phyloP scores from a whole-genome alignment of 2,113 vertebrate species.

The Bothrops jararaca region DNA sequence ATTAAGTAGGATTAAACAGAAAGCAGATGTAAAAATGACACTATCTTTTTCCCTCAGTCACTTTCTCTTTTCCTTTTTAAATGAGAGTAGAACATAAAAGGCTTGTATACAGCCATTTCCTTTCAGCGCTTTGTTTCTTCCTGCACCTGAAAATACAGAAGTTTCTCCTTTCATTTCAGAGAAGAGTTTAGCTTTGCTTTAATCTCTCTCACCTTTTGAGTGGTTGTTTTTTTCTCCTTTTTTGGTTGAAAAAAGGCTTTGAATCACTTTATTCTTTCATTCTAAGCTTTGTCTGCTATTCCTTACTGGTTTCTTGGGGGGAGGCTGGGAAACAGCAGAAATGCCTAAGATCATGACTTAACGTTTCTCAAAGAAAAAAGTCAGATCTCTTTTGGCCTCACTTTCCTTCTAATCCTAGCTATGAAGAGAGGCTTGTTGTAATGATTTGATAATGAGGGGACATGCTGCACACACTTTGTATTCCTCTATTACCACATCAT shows the following conservation, averaged over 20 bases:
- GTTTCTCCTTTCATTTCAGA: neutral
- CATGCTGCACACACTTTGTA: neutral
- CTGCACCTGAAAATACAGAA: neutral
- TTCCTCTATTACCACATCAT: neutral
- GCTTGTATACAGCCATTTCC: neutral
- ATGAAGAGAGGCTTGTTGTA: neutral
- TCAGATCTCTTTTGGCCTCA: neutral
- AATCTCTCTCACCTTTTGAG: neutral
- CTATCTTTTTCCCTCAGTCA: neutral
- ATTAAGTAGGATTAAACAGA: neutral
- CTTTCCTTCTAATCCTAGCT: neutral
- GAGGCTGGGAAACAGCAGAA: neutral
- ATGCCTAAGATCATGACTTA: neutral
- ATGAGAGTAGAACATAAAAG: neutral
- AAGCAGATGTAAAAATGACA: neutral
- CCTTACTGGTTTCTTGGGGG: neutral
- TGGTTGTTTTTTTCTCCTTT: neutral
- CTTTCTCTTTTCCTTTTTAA: neutral
- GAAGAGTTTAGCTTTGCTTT: neutral
- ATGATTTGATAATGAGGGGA: neutral
- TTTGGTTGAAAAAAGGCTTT: neutral
- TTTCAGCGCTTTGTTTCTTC: neutral
- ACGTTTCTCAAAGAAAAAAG: neutral
- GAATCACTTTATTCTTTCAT: neutral
- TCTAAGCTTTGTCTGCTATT: neutral